Evolutionary conservation across 2,113 vertebrate species (phyloP).

Genomic region (Trinectes maculatus): DNA sequence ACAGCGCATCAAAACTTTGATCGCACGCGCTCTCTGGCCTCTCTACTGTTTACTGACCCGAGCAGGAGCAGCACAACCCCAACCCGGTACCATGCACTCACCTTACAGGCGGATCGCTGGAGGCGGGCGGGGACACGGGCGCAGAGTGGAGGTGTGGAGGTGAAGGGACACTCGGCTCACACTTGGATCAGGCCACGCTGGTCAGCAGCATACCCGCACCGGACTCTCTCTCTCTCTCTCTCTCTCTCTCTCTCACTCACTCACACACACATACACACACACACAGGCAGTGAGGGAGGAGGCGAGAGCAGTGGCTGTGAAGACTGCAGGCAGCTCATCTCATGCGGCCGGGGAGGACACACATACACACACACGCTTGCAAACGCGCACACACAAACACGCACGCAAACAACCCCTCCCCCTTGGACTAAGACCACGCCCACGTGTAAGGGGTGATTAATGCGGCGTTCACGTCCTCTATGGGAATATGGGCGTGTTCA

Average conservation of each 20-base stretch:
- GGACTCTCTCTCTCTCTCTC: no score
- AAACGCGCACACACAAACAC: slow-evolving; percentile 15
- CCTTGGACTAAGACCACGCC: slow-evolving; percentile 58
- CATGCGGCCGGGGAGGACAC: slow-evolving; percentile 60
- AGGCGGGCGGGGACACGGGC: slow-evolving; percentile 11
- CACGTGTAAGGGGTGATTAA: slow-evolving; percentile 48
- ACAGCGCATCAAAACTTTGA: slow-evolving; percentile 50
- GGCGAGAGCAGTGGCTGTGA: slow-evolving; percentile 56
- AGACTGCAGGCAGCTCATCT: slow-evolving; percentile 73
- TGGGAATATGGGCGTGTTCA: slow-evolving; percentile 53
- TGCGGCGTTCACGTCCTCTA: slow-evolving; percentile 61
- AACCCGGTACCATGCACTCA: slow-evolving; percentile 55
- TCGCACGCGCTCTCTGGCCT: slow-evolving; percentile 13
- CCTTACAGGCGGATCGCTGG: slow-evolving; percentile 44
- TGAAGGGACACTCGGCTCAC: slow-evolving; percentile 31
- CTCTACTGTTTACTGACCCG: no score
- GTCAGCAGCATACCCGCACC: slow-evolving; percentile 71
- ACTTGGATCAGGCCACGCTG: slow-evolving; percentile 60
- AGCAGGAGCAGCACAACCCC: background rate
- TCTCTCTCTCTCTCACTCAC: no score
- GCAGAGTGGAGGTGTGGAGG: slow-evolving; percentile 18
- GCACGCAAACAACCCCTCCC: slow-evolving; percentile 64
- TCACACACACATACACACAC: slow-evolving; percentile 32
- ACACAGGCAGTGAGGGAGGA: slow-evolving; percentile 14
- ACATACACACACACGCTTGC: slow-evolving; percentile 11